These are phyloP conservation scores for Phalloptychus januarius DNA, from an alignment of 2,797 vertebrate species.

Conservation along the genomic window DNA sequence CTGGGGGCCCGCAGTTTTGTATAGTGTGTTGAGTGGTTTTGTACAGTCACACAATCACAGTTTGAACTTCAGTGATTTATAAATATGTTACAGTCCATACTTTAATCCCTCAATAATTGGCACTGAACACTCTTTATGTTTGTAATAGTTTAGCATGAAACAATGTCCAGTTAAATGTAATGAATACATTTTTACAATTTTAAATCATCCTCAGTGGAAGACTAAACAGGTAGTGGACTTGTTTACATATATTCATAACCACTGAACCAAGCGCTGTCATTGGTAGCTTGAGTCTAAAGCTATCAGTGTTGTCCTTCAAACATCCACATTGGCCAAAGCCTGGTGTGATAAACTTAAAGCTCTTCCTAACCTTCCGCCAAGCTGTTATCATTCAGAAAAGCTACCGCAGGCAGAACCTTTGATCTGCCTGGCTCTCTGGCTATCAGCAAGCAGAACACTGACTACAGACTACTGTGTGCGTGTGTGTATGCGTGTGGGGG, in stretches of 20 bases:
- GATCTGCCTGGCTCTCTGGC: conserved; percentile 63
- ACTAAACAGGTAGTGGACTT: neutral
- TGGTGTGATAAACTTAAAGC: conserved; percentile 54
- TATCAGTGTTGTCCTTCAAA: conserved; percentile 42
- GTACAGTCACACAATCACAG: neutral
- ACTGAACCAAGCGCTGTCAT: neutral
- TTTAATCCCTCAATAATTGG: neutral
- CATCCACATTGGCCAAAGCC: conserved; percentile 37
- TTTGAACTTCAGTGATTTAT: neutral
- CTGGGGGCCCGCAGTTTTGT: too few relatives aligned
- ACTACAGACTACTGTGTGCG: conserved; percentile 45
- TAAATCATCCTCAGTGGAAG: neutral
- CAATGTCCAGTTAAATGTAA: neutral
- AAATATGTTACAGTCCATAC: neutral
- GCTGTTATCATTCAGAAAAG: conserved; percentile 66
- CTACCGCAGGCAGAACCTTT: conserved; percentile 65
- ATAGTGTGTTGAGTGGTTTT: neutral
- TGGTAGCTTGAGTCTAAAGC: conserved; percentile 15
- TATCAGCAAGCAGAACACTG: conserved; percentile 63
- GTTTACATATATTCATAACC: neutral
- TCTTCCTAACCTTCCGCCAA: conserved; percentile 60
- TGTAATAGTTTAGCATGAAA: neutral
- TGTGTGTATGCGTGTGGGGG: conserved; percentile 47
- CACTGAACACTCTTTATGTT: neutral
- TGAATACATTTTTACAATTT: neutral